Conservation (phyloP, 2,797 vertebrate species). For the Rhyacichthys aspro region DNA sequence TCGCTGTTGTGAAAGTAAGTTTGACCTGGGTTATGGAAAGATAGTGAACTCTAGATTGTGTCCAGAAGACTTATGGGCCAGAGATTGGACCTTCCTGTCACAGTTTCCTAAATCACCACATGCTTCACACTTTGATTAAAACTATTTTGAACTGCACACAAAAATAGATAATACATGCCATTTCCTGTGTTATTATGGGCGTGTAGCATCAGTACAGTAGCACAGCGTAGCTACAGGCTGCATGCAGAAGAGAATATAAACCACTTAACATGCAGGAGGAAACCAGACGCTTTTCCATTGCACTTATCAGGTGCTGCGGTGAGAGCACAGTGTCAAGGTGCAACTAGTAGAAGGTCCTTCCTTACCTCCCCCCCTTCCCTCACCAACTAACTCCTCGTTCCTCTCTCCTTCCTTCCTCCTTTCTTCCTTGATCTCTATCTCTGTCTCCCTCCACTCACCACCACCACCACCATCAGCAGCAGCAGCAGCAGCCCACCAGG, state of each 20-base stretch:
- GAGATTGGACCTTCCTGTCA: not conserved
- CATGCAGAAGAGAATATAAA: slow-evolving; percentile 76
- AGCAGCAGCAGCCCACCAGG: slow-evolving; percentile 22
- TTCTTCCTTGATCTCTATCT: slow-evolving; percentile 70
- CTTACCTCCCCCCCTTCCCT: slow-evolving; percentile 71
- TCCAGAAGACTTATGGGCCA: no score
- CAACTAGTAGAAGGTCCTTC: slow-evolving; percentile 69
- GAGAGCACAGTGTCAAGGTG: slow-evolving; percentile 78
- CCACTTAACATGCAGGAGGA: slow-evolving; percentile 92
- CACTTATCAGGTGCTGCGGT: slow-evolving; percentile 93
- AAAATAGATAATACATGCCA: slow-evolving; percentile 10
- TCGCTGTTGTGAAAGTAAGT: no score
- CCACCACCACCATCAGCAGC: slow-evolving; percentile 37
- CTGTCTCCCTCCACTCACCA: slow-evolving; percentile 24
- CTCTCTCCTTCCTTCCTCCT: slow-evolving; percentile 77
- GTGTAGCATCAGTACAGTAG: slow-evolving; percentile 71
- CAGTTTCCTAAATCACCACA: not conserved
- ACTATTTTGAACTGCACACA: slow-evolving; percentile 3
- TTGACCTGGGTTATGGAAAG: no score
- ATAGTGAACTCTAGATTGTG: no score
- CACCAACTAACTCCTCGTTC: slow-evolving; percentile 77
- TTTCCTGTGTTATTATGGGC: slow-evolving; percentile 59
- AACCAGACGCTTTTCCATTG: slow-evolving; percentile 88
- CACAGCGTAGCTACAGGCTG: slow-evolving; percentile 82
- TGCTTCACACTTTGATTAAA: slow-evolving; percentile 17